Percentiles rank a stretch among this genome's conserved stretches.
Evolutionary conservation across 2,797 vertebrate species (phyloP).

Genomic region (Pempheris klunzingeri): DNA sequence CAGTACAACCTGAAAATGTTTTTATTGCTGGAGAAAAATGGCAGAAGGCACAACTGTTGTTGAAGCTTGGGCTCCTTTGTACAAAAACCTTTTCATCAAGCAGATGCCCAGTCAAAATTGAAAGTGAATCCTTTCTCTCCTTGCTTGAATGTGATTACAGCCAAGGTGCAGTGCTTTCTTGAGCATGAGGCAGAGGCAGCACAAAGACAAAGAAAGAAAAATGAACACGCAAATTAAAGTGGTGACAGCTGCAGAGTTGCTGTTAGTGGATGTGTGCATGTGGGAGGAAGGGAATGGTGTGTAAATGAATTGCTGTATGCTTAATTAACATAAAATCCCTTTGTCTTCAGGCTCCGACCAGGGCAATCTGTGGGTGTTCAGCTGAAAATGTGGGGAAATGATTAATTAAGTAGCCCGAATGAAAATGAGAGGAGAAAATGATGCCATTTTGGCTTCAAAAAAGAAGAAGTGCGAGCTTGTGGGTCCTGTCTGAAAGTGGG

Average conservation of each 20-base stretch:
- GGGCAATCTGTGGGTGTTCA: conserved; percentile 79
- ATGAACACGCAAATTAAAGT: conserved; percentile 58
- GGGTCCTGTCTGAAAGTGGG: conserved; percentile 14
- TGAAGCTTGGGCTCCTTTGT: conserved; percentile 19
- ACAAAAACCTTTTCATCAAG: conserved; percentile 31
- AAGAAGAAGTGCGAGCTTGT: conserved; percentile 16
- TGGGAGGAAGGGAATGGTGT: conserved; percentile 44
- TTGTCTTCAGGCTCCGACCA: conserved; percentile 78
- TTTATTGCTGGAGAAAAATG: conserved; percentile 4
- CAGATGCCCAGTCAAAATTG: conserved; percentile 7
- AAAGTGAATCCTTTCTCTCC: conserved; percentile 34
- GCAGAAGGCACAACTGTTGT: conserved; percentile 17
- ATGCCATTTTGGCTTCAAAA: conserved; percentile 36
- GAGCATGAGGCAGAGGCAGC: conserved; percentile 4
- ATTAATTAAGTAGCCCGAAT: conserved; percentile 76
- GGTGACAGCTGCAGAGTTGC: conserved; percentile 53
- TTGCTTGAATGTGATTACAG: conserved; percentile 40
- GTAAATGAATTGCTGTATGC: conserved; percentile 77
- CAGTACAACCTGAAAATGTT: neutral
- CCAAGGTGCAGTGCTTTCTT: conserved; percentile 40
- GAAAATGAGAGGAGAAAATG: conserved; percentile 57
- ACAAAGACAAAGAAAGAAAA: conserved; percentile 39
- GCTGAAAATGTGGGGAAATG: conserved; percentile 72
- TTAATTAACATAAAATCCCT: conserved; percentile 83
- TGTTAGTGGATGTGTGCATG: conserved; percentile 42